Evolutionary conservation across 2,113 vertebrate species (phyloP).

Genomic region (Gymnogyps californianus): DNA sequence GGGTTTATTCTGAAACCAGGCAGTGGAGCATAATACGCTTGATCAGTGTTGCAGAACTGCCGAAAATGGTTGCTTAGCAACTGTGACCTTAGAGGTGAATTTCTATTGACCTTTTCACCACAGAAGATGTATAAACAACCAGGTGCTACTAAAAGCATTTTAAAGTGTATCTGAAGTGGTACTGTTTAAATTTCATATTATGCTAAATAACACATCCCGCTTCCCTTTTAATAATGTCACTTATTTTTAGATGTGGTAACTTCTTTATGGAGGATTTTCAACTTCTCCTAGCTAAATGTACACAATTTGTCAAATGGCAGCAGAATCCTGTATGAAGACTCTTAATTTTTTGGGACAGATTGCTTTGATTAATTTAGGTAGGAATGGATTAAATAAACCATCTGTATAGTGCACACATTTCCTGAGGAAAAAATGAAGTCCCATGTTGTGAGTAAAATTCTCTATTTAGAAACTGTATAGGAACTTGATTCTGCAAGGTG

Average conservation of each 20-base stretch:
- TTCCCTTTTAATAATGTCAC: constrained; percentile 3
- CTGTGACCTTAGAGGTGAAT: constrained; percentile 74
- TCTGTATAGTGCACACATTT: background rate
- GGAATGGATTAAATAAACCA: constrained; percentile 39
- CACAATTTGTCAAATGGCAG: constrained; percentile 14
- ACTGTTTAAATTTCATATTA: constrained; percentile 44
- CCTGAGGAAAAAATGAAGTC: background rate
- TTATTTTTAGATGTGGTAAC: constrained; percentile 13
- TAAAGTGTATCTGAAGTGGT: background rate
- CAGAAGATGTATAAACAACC: constrained; percentile 68
- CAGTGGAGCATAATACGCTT: constrained; percentile 60
- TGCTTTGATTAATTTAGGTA: constrained; percentile 37
- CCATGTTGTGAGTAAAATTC: background rate
- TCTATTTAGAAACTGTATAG: background rate
- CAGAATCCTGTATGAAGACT: background rate
- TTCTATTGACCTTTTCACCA: constrained; percentile 73
- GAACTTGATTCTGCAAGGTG: background rate
- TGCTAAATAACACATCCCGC: background rate
- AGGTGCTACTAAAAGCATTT: constrained; percentile 63
- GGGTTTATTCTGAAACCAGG: constrained; percentile 55
- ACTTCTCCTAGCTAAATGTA: background rate
- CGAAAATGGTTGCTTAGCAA: constrained; percentile 82
- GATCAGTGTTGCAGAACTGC: constrained; percentile 68
- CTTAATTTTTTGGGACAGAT: background rate
- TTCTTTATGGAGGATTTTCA: background rate